These are phyloP conservation scores for Musca vetustissima DNA, from an alignment of 1,140 invertebrate species.

Conservation along the genomic window DNA sequence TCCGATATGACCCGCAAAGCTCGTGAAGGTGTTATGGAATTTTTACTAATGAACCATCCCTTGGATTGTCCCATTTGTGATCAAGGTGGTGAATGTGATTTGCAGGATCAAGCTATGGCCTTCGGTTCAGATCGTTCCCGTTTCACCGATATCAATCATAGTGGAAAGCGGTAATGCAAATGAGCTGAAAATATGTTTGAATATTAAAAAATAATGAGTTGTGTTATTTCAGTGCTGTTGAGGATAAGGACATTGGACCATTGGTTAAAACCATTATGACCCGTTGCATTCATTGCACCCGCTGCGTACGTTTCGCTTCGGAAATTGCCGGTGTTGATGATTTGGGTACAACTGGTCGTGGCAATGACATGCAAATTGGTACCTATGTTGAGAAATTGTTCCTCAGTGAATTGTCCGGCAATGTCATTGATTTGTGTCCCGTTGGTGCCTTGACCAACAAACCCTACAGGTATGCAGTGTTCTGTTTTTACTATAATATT, in stretches of 20 bases:
- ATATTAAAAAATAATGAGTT: no score
- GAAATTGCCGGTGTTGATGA: slow-evolving; percentile 98
- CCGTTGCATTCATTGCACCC: slow-evolving; percentile 98
- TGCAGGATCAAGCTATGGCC: slow-evolving; percentile 99
- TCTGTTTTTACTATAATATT: not conserved
- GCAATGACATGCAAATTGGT: slow-evolving; percentile 95
- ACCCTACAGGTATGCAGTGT: slow-evolving; percentile 79
- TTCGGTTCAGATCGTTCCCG: slow-evolving; percentile 95
- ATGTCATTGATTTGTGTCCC: slow-evolving; percentile 98
- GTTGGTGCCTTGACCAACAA: slow-evolving; percentile 98
- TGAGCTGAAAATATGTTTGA: not conserved
- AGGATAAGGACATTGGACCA: slow-evolving; percentile 99
- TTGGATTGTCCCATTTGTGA: slow-evolving; percentile 99
- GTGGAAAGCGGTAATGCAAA: slow-evolving; percentile 87
- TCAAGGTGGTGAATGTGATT: slow-evolving; percentile 98
- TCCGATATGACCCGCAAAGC: slow-evolving; percentile 94
- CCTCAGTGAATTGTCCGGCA: slow-evolving; percentile 95
- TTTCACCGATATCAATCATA: slow-evolving; percentile 91
- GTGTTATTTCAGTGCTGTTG: slow-evolving; percentile 82
- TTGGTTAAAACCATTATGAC: slow-evolving; percentile 99
- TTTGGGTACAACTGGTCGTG: slow-evolving; percentile 94
- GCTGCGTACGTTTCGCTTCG: slow-evolving; percentile 95
- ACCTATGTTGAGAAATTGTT: slow-evolving; percentile 99
- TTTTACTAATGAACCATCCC: slow-evolving; percentile 97
- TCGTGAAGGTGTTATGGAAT: slow-evolving; percentile 98